Conservation (phyloP, 2,797 vertebrate genomes). For the Pangasius larnaudii region DNA sequence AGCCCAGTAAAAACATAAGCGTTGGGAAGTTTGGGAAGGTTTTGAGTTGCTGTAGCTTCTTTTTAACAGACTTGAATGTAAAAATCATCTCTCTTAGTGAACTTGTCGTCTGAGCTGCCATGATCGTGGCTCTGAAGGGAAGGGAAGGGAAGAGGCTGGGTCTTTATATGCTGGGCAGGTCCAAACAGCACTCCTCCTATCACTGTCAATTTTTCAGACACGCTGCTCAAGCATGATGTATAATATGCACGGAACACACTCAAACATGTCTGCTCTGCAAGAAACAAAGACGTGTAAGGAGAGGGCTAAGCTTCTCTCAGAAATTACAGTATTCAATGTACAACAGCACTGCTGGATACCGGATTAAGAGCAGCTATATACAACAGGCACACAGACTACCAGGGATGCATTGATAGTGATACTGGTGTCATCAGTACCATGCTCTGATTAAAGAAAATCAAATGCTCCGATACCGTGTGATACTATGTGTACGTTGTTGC, state of each 20-base stretch:
- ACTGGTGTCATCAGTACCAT: background rate
- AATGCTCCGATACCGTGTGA: background rate
- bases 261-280: background rate
- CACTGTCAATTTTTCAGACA: constrained; percentile 21
- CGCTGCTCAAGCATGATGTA: constrained; percentile 12
- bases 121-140: background rate
- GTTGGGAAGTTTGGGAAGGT: constrained; percentile 29
- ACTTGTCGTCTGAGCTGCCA: background rate
- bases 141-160: constrained; percentile 18
- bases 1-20: constrained; percentile 38
- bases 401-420: background rate
- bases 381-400: background rate
- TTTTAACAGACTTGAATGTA: background rate
- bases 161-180: constrained; percentile 34
- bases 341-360: background rate
- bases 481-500: background rate
- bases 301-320: background rate
- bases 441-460: background rate
- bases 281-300: background rate
- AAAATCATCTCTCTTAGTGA: background rate
- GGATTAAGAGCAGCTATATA: constrained; percentile 27
- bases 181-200: constrained; percentile 11
- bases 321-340: background rate
- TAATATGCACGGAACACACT: background rate
- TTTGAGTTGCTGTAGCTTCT: background rate